These are phyloP conservation scores for Egretta garzetta DNA, from an alignment of 2,113 vertebrate species.

Conservation along the genomic window DNA sequence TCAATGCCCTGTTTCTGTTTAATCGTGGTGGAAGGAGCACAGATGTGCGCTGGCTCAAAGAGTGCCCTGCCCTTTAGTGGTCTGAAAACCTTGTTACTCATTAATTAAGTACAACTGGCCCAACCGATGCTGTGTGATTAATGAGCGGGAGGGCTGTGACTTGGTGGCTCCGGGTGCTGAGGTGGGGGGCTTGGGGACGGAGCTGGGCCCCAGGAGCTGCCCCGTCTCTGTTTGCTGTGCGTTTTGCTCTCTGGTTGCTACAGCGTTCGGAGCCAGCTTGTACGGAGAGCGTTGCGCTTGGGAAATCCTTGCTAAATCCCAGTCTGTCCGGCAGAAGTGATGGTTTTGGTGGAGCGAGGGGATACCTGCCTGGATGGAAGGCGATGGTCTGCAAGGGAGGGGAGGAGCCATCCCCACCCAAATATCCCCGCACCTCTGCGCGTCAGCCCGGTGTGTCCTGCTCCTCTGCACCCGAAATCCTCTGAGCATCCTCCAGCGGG, in stretches of 20 bases:
- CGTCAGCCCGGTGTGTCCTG: background rate
- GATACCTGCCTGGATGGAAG: background rate
- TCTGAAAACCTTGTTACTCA: background rate
- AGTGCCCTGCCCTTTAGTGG: background rate
- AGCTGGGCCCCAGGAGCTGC: background rate
- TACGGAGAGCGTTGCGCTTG: rapidly evolving
- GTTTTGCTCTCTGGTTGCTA: background rate
- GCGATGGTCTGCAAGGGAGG: background rate
- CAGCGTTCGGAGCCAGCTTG: rapidly evolving
- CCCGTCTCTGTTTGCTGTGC: rapidly evolving
- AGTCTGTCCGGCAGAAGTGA: background rate
- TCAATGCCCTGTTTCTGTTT: background rate
- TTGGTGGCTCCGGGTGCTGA: background rate
- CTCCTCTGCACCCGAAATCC: background rate
- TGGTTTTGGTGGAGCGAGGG: background rate
- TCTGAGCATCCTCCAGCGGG: background rate
- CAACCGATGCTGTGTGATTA: background rate
- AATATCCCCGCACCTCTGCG: background rate
- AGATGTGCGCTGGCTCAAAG: background rate
- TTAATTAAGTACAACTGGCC: background rate
- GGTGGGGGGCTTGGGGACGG: background rate
- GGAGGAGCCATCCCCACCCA: background rate
- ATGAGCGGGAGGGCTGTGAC: background rate
- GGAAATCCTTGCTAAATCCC: background rate
- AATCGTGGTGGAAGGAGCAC: background rate